phyloP scores from a whole-genome alignment of 1,140 invertebrate genomes.

The Lepidurus packardi region DNA sequence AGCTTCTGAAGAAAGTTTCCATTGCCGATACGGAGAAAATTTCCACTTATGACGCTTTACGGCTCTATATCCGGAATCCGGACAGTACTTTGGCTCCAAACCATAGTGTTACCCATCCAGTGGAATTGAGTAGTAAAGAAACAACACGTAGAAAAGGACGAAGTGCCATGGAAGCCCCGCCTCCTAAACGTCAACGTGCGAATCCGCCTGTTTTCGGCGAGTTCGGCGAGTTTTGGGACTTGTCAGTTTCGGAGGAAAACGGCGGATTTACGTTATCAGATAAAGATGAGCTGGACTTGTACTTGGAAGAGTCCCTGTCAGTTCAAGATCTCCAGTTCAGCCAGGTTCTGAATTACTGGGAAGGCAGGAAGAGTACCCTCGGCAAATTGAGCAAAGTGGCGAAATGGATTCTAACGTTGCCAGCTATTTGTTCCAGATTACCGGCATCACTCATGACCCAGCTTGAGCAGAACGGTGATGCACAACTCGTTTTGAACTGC shows the following conservation, averaged over 20 bases:
- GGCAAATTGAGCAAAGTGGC: conserved; percentile 28
- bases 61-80: conserved; percentile 11
- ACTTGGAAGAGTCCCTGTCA: conserved; percentile 31
- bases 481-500: conserved; percentile 1
- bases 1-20: conserved; percentile 27
- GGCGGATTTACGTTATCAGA: not conserved
- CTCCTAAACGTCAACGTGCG: not conserved
- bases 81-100: not conserved
- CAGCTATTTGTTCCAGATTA: not conserved
- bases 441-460: not conserved
- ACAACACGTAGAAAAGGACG: not conserved
- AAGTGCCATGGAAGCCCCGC: not conserved
- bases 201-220: conserved; percentile 26
- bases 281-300: conserved; percentile 30
- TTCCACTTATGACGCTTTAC: conserved; percentile 20
- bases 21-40: conserved; percentile 24
- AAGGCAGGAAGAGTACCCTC: conserved; percentile 22
- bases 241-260: not conserved
- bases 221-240: conserved; percentile 23
- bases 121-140: conserved; percentile 18
- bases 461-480: not conserved
- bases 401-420: conserved; percentile 30
- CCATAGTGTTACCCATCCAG: not conserved
- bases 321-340: conserved; percentile 29
- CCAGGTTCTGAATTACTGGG: conserved; percentile 31